Conservation (phyloP, 2,113 vertebrate species). For the Paracanthobrama guichenoti region DNA sequence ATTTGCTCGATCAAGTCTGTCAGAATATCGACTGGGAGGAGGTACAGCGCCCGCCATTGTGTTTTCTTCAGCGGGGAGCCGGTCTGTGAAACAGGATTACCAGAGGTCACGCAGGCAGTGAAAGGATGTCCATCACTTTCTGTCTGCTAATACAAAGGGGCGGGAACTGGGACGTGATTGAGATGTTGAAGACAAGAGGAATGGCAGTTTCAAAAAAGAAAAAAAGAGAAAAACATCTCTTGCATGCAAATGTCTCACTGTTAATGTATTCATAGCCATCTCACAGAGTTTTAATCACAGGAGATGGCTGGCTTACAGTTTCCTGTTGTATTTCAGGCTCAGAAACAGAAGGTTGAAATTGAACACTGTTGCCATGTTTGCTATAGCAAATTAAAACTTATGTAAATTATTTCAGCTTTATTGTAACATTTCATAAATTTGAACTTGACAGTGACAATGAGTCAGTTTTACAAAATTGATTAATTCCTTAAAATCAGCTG, state of each 20-base stretch:
- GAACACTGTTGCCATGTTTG: not conserved
- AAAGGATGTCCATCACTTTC: conserved; percentile 96
- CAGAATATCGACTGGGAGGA: conserved; percentile 96
- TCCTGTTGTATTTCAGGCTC: conserved; percentile 10
- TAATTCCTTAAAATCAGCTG: not conserved
- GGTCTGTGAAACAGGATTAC: conserved; percentile 99
- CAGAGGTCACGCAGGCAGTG: conserved; percentile 95
- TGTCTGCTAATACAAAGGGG: conserved; percentile 88
- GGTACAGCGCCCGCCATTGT: conserved; percentile 93
- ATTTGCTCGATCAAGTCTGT: conserved; percentile 99
- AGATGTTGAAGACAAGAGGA: conserved; percentile 88
- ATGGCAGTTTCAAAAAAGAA: conserved; percentile 69
- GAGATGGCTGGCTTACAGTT: conserved; percentile 33
- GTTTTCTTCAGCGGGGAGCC: conserved; percentile 90
- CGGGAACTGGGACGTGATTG: conserved; percentile 86
- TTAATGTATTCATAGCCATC: conserved; percentile 61
- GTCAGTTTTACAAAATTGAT: not conserved
- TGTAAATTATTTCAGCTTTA: not conserved
- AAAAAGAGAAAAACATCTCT: conserved; percentile 70
- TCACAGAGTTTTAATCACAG: conserved; percentile 53
- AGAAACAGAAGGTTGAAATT: not conserved
- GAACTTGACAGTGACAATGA: not conserved
- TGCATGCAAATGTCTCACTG: conserved; percentile 79
- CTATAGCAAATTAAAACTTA: not conserved
- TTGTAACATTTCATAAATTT: not conserved